phyloP scores from a whole-genome alignment of 2,113 vertebrate genomes.

The Perca schrenkii region DNA sequence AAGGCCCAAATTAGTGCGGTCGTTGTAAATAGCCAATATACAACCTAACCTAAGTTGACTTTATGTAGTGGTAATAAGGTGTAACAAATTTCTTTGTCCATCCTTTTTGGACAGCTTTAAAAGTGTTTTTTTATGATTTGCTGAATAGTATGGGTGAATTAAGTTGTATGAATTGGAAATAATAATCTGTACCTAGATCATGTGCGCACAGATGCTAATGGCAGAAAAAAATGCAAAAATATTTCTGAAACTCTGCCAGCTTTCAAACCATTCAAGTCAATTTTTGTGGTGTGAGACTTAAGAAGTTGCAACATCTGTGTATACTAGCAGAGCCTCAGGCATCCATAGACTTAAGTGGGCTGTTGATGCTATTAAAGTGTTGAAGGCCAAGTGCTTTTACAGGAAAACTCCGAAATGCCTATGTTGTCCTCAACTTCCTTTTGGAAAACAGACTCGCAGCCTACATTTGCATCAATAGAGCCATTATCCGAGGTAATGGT shows the following conservation, averaged over 20 bases:
- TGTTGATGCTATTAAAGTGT: background rate
- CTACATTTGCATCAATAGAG: background rate
- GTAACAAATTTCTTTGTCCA: background rate
- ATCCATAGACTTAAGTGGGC: background rate
- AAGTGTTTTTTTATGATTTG: background rate
- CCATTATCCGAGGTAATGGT: background rate
- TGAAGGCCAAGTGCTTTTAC: background rate
- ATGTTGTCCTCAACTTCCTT: background rate
- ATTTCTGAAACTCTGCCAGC: background rate
- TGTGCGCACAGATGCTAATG: background rate
- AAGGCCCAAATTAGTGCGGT: background rate
- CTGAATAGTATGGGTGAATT: background rate
- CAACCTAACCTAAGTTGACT: background rate
- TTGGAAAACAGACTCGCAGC: background rate
- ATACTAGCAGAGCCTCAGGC: background rate
- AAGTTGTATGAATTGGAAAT: background rate
- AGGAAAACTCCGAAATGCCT: background rate
- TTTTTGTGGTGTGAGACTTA: background rate
- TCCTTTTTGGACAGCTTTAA: background rate
- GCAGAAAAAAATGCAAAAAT: background rate
- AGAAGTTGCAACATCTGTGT: conserved; percentile 15
- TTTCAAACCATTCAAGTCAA: background rate
- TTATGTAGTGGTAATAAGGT: background rate
- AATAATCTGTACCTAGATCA: background rate
- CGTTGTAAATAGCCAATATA: background rate